These are phyloP conservation scores for Drosophila meridiana DNA, from an alignment of 2,888 invertebrate species.

Conservation along the genomic window DNA sequence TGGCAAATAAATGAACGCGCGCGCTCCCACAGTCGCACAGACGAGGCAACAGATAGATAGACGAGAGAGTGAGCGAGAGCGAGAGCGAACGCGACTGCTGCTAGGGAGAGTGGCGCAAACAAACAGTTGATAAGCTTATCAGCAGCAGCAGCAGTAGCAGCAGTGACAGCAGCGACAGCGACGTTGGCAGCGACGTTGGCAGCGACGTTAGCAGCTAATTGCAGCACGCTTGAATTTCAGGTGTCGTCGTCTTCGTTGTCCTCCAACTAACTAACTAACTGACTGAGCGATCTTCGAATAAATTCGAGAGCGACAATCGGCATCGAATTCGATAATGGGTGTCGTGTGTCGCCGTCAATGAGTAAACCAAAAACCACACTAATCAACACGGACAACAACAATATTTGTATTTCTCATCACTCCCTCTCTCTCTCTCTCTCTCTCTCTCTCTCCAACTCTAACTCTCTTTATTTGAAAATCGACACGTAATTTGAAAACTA, in stretches of 20 bases:
- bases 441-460: neutral
- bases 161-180: conserved; percentile 3
- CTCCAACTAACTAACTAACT: neutral
- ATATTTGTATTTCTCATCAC: conserved; percentile 21
- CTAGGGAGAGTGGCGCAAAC: conserved; percentile 16
- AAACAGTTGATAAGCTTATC: conserved; percentile 75
- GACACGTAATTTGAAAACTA: conserved; percentile 51
- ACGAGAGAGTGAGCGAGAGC: neutral
- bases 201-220: conserved; percentile 19
- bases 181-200: neutral
- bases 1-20: conserved; percentile 51
- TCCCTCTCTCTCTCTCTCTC: neutral
- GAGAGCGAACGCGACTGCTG: neutral
- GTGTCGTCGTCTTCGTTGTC: conserved; percentile 17
- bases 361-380: conserved; percentile 25
- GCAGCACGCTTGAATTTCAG: conserved; percentile 45
- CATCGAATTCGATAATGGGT: conserved; percentile 8
- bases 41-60: neutral
- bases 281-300: neutral
- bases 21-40: conserved; percentile 23
- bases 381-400: conserved; percentile 33
- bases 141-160: conserved; percentile 26
- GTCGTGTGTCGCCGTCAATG: conserved; percentile 17
- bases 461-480: conserved; percentile 35
- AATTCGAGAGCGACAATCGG: neutral